Base-by-base conservation (phyloP, 30 jellyfish, hydroid and myxozoan genomes). In the Cassiopea andromeda region DNA sequence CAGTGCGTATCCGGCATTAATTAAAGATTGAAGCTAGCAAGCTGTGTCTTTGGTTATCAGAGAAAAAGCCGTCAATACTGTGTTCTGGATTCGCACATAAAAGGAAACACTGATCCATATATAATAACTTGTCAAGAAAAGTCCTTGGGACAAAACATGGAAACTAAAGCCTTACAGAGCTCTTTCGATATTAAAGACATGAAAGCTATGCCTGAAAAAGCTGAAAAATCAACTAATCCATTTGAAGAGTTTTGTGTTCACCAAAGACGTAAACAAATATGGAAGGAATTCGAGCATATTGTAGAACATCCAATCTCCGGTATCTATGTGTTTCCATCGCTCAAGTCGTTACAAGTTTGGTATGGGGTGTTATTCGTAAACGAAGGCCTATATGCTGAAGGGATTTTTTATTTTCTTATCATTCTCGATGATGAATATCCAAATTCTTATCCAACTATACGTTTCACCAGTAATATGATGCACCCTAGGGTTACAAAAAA, bases 371-470 rank as follows among this genome's bases (percentile, higher is more conserved):
- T 95, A 5, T 95, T 95, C 80, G 89, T 95, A 4, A 84, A 89
- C 17, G 66, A 77, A 4, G 99, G 99, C 48, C 97, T 96, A n/a
- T 95, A 86, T 87, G 93, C 91, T 1, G 98, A 95, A 16, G 99
- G 98, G n/a, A 88, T 91, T 47, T 95, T 95, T 79, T 98, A 95
- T 66, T 95, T 90, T 77, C 87, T 80, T 13, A 75, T 95, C 75
- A 83, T 77, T 38, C 83, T 95, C 27, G 78, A 77, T 49, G 99
- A 95, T 77, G 93, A 91, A 58, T 95, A 68, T 70, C 99, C 99
- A 14, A 89, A 73, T 59, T 68, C 91, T 1, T 83, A 18, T 66
- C 99, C 99, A n/a, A 47, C 87, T 8, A 48, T 95, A 19, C 94
- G 97, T 1, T 91, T 95, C 78, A 80, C 71, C 15, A 87, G 97